These are phyloP conservation scores for Calliphora vicina DNA, from an alignment of 1,140 invertebrate genomes.

Conservation along the genomic window DNA sequence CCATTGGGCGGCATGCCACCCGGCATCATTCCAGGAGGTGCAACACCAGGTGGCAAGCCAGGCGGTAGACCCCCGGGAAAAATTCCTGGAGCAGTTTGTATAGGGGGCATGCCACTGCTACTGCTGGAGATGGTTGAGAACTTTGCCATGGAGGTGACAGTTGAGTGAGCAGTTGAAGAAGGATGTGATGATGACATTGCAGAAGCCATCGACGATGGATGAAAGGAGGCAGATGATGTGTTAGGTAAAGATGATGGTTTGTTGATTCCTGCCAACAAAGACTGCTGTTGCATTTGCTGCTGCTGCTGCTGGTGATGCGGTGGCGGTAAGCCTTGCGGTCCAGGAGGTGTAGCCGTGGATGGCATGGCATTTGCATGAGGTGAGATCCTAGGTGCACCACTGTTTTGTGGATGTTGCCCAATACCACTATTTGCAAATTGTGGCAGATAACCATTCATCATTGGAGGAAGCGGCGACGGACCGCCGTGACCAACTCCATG, in stretches of 20 bases:
- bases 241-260: not conserved
- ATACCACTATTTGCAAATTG: conserved; percentile 14
- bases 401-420: conserved; percentile 19
- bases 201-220: not conserved
- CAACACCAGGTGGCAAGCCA: conserved; percentile 57
- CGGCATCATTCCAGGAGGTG: conserved; percentile 62
- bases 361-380: conserved; percentile 33
- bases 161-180: not conserved
- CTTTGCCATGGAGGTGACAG: conserved; percentile 22
- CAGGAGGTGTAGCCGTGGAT: conserved; percentile 14
- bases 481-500: not conserved
- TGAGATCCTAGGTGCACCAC: conserved; percentile 28
- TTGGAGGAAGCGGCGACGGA: conserved; percentile 12
- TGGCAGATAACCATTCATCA: conserved; percentile 37
- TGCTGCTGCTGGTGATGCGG: conserved; percentile 7
- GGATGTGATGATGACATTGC: not conserved
- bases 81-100: conserved; percentile 33
- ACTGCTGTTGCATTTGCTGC: not conserved
- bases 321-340: not conserved
- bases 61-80: conserved; percentile 47
- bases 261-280: not conserved
- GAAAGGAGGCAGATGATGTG: conserved; percentile 16
- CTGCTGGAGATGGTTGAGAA: conserved; percentile 31
- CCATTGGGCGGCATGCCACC: conserved; percentile 58
- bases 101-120: conserved; percentile 14